phyloP scores from a whole-genome alignment of 2,888 invertebrate species.

The Cheilosia grossa region DNA sequence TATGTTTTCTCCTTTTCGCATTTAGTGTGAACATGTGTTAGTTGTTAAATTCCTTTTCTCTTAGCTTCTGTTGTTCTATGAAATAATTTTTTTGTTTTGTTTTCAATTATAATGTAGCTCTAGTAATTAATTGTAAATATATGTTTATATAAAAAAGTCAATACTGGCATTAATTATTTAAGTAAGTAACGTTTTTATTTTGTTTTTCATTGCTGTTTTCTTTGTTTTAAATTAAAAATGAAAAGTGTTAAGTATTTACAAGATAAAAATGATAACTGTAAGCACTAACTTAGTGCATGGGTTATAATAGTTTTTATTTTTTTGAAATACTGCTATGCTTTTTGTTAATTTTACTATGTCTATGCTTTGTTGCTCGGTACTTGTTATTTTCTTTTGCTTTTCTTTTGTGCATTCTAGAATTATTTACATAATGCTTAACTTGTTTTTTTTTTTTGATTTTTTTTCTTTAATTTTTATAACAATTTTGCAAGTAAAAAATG shows the following conservation, averaged over 20 bases:
- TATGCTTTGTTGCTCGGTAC: slow-evolving; percentile 44
- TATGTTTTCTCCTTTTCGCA: slow-evolving; percentile 44
- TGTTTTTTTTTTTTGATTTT: slow-evolving; percentile 19
- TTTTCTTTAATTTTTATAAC: slow-evolving; percentile 47
- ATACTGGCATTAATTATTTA: slow-evolving; percentile 71
- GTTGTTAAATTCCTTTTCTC: slow-evolving; percentile 63
- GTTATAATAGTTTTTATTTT: slow-evolving; percentile 44
- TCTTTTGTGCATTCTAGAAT: slow-evolving; percentile 66
- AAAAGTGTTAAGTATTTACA: slow-evolving; percentile 64
- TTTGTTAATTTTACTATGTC: slow-evolving; percentile 27
- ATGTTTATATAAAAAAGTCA: slow-evolving; percentile 70
- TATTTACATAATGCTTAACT: slow-evolving; percentile 70
- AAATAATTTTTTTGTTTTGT: slow-evolving; percentile 20
- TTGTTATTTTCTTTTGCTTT: slow-evolving; percentile 34
- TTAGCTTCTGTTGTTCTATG: slow-evolving; percentile 34
- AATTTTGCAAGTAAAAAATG: slow-evolving; percentile 74
- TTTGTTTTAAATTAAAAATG: slow-evolving; percentile 40
- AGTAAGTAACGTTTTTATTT: slow-evolving; percentile 59
- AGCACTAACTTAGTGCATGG: slow-evolving; percentile 74
- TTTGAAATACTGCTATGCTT: slow-evolving; percentile 61
- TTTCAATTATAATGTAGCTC: slow-evolving; percentile 25
- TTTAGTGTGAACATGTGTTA: slow-evolving; percentile 64
- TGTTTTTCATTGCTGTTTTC: slow-evolving; percentile 33
- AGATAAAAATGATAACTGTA: slow-evolving; percentile 41
- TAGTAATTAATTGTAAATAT: slow-evolving; percentile 68